Conservation (phyloP, 1,140 invertebrate genomes). For the Eumaeus atala region DNA sequence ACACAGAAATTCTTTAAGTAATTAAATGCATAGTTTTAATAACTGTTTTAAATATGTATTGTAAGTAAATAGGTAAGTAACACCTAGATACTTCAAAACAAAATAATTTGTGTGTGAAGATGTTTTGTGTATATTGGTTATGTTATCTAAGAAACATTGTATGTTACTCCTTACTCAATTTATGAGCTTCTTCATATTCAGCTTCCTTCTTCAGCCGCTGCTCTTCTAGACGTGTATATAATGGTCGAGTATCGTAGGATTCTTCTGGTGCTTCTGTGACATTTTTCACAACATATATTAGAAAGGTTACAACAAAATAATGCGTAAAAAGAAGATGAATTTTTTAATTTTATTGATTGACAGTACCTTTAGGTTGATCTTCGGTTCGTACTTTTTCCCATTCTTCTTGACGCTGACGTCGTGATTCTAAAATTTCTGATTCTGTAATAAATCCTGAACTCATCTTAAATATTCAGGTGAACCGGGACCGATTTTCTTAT, state of each 20-base stretch:
- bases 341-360: too few relatives aligned
- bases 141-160: not conserved
- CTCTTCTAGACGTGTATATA: constrained; percentile 93
- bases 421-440: constrained; percentile 86
- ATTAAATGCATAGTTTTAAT: too few relatives aligned
- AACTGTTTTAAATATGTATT: too few relatives aligned
- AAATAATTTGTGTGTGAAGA: too few relatives aligned
- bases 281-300: not conserved
- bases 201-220: constrained; percentile 92
- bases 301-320: constrained; percentile 9
- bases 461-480: constrained; percentile 70
- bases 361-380: constrained; percentile 88
- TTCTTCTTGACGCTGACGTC: constrained; percentile 89
- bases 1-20: too few relatives aligned
- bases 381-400: constrained; percentile 94
- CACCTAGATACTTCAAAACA: too few relatives aligned
- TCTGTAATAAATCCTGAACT: constrained; percentile 93
- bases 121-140: not conserved
- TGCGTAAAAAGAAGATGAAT: not conserved
- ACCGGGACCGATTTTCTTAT: too few relatives aligned
- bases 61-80: too few relatives aligned
- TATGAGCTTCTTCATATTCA: constrained; percentile 95
- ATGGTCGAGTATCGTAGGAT: constrained; percentile 84
- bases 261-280: constrained; percentile 88
- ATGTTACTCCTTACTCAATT: constrained; percentile 81